Evolutionary conservation across 1,140 invertebrate genomes (phyloP).

Genomic region (Amyelois transitella): DNA sequence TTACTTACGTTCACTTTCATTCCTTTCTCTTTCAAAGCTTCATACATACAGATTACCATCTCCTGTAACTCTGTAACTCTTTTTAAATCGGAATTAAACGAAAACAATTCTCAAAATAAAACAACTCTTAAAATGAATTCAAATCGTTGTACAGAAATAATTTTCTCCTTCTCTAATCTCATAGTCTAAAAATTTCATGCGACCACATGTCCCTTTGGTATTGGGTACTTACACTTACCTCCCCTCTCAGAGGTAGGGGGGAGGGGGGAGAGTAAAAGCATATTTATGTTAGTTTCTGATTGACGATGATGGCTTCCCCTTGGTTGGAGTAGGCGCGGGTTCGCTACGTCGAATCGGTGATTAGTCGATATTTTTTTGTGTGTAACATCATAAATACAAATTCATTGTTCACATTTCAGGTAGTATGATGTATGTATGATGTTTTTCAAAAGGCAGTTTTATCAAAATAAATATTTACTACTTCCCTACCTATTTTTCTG

Average conservation of each 20-base stretch:
- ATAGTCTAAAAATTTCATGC: conserved; percentile 37
- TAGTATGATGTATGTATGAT: too few relatives aligned
- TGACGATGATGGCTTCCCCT: conserved; percentile 61
- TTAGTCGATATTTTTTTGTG: too few relatives aligned
- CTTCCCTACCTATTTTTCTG: too few relatives aligned
- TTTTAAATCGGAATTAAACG: background rate
- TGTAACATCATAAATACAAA: too few relatives aligned
- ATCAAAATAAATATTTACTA: too few relatives aligned
- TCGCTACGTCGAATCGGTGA: conserved; percentile 21
- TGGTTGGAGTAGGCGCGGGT: conserved; percentile 29
- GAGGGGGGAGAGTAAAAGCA: conserved; percentile 48
- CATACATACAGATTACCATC: too few relatives aligned
- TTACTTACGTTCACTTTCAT: too few relatives aligned
- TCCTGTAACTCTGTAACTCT: too few relatives aligned
- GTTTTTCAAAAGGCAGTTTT: too few relatives aligned
- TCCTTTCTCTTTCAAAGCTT: too few relatives aligned
- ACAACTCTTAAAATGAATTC: background rate
- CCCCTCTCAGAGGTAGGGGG: background rate
- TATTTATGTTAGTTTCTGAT: conserved; percentile 68
- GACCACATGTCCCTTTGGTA: conserved; percentile 21
- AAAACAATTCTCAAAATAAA: conserved; percentile 2
- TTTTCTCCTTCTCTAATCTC: background rate
- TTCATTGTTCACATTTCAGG: too few relatives aligned
- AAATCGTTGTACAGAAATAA: background rate
- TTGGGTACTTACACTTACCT: conserved; percentile 23